Evolutionary conservation across 2,797 vertebrate species (phyloP).

Genomic region (Spatula clypeata): DNA sequence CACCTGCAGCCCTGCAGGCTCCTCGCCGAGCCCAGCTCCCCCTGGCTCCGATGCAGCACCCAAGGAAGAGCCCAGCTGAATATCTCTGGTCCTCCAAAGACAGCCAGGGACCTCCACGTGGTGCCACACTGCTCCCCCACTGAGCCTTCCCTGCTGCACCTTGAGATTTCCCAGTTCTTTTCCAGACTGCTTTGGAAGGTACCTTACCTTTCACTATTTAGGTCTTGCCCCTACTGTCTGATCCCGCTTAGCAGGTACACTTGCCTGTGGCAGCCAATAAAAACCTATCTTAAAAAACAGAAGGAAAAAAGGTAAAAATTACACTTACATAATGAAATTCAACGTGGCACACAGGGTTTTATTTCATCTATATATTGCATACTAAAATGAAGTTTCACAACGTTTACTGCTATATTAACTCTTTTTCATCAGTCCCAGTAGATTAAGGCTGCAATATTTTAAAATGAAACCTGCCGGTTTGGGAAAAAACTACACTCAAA

Average conservation of each 20-base stretch:
- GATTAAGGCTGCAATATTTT: neutral
- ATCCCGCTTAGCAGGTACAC: neutral
- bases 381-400: neutral
- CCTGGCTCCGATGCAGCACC: neutral
- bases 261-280: neutral
- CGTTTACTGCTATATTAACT: neutral
- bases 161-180: too few species aligned
- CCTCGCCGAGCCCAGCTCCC: neutral
- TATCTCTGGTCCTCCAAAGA: neutral
- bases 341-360: accelerated
- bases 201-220: neutral
- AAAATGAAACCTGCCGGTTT: neutral
- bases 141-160: too few species aligned
- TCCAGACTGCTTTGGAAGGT: neutral
- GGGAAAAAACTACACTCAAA: neutral
- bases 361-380: neutral
- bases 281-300: neutral
- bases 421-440: neutral
- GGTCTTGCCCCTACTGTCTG: neutral
- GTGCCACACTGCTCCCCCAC: neutral
- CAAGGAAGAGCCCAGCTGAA: neutral
- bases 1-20: neutral
- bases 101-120: neutral
- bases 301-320: neutral
- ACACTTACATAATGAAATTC: neutral